Conservation (phyloP, 2,113 vertebrate species). For the Clarias batrachus region DNA sequence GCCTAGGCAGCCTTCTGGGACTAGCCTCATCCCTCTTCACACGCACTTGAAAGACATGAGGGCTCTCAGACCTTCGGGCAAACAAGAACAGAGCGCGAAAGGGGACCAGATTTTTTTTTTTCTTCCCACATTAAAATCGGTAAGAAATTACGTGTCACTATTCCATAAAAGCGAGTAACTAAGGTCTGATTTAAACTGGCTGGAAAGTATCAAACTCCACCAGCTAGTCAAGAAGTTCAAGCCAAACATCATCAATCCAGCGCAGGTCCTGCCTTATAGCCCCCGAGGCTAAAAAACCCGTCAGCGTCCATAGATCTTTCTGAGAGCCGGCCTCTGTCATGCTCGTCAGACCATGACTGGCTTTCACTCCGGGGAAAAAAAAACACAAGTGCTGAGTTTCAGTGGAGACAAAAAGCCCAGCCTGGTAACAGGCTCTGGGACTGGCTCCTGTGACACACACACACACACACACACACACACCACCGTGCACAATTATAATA, state of each 20-base stretch:
- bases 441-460: slow-evolving; percentile 24
- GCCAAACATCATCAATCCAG: slow-evolving; percentile 36
- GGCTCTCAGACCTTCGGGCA: slow-evolving; percentile 23
- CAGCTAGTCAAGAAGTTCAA: slow-evolving; percentile 25
- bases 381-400: slow-evolving; percentile 55
- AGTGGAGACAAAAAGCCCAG: slow-evolving; percentile 43
- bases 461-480: neutral
- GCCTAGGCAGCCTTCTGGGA: slow-evolving; percentile 49
- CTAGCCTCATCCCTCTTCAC: slow-evolving; percentile 27
- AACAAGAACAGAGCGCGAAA: slow-evolving; percentile 8
- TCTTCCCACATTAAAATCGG: neutral
- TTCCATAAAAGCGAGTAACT: slow-evolving; percentile 6
- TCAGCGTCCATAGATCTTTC: slow-evolving; percentile 44
- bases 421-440: slow-evolving; percentile 21
- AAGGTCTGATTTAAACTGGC: neutral
- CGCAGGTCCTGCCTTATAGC: slow-evolving; percentile 33
- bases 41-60: slow-evolving; percentile 35
- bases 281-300: slow-evolving; percentile 42
- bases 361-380: slow-evolving; percentile 39
- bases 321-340: slow-evolving; percentile 41
- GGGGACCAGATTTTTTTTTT: neutral
- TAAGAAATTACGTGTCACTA: neutral
- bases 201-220: slow-evolving; percentile 21
- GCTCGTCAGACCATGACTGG: slow-evolving; percentile 44
- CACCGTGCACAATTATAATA: slow-evolving; percentile 19